Percentiles rank a stretch among this genome's conserved stretches.
Conservation (phyloP, 2,797 vertebrate genomes). For the Xerus rutilus region DNA sequence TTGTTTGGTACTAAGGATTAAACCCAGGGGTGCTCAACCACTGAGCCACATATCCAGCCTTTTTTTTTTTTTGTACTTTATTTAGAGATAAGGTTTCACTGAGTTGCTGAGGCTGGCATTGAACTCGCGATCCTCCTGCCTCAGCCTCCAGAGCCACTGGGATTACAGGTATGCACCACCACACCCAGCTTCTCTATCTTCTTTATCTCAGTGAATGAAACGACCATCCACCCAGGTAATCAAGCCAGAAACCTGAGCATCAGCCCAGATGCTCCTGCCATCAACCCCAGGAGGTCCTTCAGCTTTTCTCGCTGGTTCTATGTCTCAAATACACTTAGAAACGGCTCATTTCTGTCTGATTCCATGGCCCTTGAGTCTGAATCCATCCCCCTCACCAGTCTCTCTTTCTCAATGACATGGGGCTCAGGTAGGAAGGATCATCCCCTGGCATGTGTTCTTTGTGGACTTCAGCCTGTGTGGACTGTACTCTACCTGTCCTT, state of each 20-base stretch:
- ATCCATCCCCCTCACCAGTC: neutral
- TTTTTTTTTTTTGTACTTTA: no score
- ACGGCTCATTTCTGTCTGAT: neutral
- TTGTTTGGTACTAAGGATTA: no score
- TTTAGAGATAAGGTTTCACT: no score
- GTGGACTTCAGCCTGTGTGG: neutral
- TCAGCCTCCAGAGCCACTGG: no score
- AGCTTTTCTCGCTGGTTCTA: neutral
- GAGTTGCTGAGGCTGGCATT: no score
- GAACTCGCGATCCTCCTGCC: no score
- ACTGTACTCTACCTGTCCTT: neutral
- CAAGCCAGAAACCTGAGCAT: neutral
- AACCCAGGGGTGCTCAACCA: no score
- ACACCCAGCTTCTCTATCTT: no score
- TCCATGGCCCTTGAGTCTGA: neutral
- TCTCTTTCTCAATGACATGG: neutral
- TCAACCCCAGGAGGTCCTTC: neutral
- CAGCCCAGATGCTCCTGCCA: neutral
- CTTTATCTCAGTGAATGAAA: no score
- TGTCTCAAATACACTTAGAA: neutral
- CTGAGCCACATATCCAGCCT: no score
- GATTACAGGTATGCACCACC: no score
- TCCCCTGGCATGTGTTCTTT: neutral
- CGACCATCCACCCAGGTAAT: neutral
- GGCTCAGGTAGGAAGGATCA: neutral